Conservation (phyloP, 2,797 vertebrate species). For the Macroramphosus scolopax region DNA sequence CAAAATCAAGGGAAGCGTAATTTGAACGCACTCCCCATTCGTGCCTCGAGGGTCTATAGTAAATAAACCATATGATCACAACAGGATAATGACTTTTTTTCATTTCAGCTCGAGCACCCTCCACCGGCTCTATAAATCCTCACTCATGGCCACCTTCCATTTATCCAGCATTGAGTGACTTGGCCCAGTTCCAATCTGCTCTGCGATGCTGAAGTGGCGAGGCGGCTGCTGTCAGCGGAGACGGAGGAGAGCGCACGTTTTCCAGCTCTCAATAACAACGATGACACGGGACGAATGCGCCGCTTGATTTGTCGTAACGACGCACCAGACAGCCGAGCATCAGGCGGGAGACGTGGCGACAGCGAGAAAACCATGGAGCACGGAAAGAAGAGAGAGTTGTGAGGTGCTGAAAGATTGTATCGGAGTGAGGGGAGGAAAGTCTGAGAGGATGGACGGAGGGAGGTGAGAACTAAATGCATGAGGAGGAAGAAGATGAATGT, state of each 20-base stretch:
- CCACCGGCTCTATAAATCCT: conserved; percentile 41
- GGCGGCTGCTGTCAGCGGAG: conserved; percentile 46
- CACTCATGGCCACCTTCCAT: conserved; percentile 38
- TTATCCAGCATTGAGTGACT: conserved; percentile 49
- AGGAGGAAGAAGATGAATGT: conserved; percentile 23
- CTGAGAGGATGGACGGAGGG: conserved; percentile 9
- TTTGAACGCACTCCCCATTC: conserved; percentile 16
- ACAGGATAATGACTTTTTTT: conserved; percentile 21
- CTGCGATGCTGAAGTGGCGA: conserved; percentile 50
- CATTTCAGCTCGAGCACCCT: conserved; percentile 20
- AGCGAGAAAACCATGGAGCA: conserved; percentile 12
- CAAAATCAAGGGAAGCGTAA: not conserved
- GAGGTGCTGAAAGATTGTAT: conserved; percentile 23
- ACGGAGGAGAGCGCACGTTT: conserved; percentile 32
- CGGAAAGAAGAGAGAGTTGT: conserved; percentile 25
- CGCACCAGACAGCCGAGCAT: conserved; percentile 46
- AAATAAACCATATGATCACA: conserved; percentile 40
- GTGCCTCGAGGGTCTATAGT: conserved; percentile 28
- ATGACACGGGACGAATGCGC: conserved; percentile 59
- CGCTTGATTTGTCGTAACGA: conserved; percentile 56
- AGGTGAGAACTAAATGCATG: conserved; percentile 18
- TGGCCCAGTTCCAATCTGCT: conserved; percentile 53
- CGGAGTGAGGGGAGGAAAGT: conserved; percentile 6
- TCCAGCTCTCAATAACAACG: conserved; percentile 36
- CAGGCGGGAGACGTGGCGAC: conserved; percentile 37